Evolutionary conservation across 2,888 invertebrate species (phyloP), one percentile per base, ranked within the genome.

Genomic region (Nycteola revayana): DNA sequence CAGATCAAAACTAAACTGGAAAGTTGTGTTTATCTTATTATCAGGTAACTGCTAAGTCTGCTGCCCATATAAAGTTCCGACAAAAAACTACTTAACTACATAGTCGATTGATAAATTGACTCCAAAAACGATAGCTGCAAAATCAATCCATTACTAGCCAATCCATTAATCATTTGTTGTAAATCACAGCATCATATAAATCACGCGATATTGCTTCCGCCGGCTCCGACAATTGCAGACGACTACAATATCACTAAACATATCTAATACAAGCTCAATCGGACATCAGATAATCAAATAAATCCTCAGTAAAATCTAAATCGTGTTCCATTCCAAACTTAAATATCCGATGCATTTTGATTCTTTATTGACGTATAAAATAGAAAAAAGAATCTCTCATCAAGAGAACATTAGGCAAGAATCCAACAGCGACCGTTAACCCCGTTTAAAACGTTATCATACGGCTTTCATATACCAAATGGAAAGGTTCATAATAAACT

Each of bases 381-480:
- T 20, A 47, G 36, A 37, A 37, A 26, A 34, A 37, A 32, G 21
- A 40, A 24, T 23, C 61, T 44, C 54, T 56, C 58, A 60, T 66
- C 67, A 70, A 63, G 60, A 44, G 52, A 59, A 54, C 73, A 79
- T 82, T 80, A 81, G 81, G 79, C 80, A 80, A 36, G 49, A 54
- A 53, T 81, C 80, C 81, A 81, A 77, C 45, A 40, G 36, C 51
- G 60, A 62, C 48, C 69, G 68, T 75, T 78, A 70, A 76, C 80
- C 78, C 69, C 63, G 42, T 62, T 66, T 51, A 54, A 47, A 61
- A 42, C 42, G 45, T 60, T 66, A 70, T 64, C 63, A 65, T 33
- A 50, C 14, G 14, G 34, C 43, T 24, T 26, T 28, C 42, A 40
- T 32, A 35, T 28, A 40, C 53, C 54, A 46, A 63, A 66, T 60